These are phyloP conservation scores for Melikaiella ostensackeni DNA, from an alignment of 2,888 invertebrate genomes.

Conservation along the genomic window DNA sequence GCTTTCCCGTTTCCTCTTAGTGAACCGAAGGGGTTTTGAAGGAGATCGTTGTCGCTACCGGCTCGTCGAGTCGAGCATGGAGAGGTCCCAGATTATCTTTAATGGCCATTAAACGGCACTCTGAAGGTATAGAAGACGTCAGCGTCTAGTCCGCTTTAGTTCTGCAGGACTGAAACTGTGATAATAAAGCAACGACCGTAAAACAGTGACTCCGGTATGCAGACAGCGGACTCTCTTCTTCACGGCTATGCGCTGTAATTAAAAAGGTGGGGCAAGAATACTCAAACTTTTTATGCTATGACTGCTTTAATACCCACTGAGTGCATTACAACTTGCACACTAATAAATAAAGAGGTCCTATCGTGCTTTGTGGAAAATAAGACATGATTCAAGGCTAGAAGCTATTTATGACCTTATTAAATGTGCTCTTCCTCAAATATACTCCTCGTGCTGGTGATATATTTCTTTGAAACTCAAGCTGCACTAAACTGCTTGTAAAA, in stretches of 20 bases:
- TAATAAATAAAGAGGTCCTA: background rate
- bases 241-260: slow-evolving; percentile 16
- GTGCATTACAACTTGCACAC: slow-evolving; percentile 15
- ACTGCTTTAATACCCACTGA: background rate
- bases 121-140: slow-evolving; percentile 31
- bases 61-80: slow-evolving; percentile 28
- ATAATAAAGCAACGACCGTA: slow-evolving; percentile 30
- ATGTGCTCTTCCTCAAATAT: background rate
- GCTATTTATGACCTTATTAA: background rate
- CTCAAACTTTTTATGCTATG: slow-evolving; percentile 14
- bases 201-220: slow-evolving; percentile 27
- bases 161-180: slow-evolving; percentile 28
- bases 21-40: background rate
- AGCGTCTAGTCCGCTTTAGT: slow-evolving; percentile 30
- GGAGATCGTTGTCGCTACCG: slow-evolving; percentile 25
- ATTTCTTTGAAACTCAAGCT: no score
- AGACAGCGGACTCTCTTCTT: slow-evolving; percentile 26
- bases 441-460: background rate
- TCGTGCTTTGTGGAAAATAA: slow-evolving; percentile 1
- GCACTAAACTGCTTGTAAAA: no score
- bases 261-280: slow-evolving; percentile 14
- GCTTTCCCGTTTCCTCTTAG: background rate
- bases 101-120: slow-evolving; percentile 61
- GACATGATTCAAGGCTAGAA: slow-evolving; percentile 9
- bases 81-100: slow-evolving; percentile 60